Evolutionary conservation across 1,140 invertebrate genomes (phyloP).

Genomic region (Drosophila bipectinata): DNA sequence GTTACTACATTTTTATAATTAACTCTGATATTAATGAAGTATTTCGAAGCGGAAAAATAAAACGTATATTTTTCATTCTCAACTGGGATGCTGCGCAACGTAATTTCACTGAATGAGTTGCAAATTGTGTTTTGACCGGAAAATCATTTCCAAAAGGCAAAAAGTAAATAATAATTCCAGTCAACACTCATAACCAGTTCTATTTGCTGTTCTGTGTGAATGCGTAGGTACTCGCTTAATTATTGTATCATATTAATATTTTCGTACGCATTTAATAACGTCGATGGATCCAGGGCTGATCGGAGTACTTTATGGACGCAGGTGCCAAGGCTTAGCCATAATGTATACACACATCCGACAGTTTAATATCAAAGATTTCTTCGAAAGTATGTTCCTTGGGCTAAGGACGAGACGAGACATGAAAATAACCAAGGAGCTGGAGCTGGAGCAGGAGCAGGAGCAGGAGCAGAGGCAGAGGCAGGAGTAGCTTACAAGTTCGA

Average conservation of each 20-base stretch:
- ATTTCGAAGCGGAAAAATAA: background rate
- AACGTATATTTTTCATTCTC: background rate
- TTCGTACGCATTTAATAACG: background rate
- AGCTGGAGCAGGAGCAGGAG: background rate
- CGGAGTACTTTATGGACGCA: background rate
- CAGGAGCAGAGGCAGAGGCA: slow-evolving; percentile 29
- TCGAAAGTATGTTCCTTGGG: slow-evolving; percentile 37
- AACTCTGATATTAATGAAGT: background rate
- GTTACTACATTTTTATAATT: background rate
- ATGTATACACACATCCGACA: background rate
- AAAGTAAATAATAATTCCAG: background rate
- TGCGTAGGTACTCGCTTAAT: background rate
- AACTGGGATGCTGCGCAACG: background rate
- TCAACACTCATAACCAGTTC: background rate
- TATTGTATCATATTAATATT: slow-evolving; percentile 13
- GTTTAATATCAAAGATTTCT: slow-evolving; percentile 54
- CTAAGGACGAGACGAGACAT: slow-evolving; percentile 14
- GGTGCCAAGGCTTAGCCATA: background rate
- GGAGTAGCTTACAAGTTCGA: slow-evolving; percentile 69
- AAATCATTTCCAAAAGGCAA: background rate
- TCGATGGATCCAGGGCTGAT: background rate
- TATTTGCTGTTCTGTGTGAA: background rate
- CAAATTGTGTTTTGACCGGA: background rate
- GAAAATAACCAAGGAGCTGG: slow-evolving; percentile 45
- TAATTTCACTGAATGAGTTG: background rate